Evolutionary conservation across 2,113 vertebrate genomes (phyloP), one percentile per base, ranked within the genome.

Genomic region (Cyanoderma ruficeps): DNA sequence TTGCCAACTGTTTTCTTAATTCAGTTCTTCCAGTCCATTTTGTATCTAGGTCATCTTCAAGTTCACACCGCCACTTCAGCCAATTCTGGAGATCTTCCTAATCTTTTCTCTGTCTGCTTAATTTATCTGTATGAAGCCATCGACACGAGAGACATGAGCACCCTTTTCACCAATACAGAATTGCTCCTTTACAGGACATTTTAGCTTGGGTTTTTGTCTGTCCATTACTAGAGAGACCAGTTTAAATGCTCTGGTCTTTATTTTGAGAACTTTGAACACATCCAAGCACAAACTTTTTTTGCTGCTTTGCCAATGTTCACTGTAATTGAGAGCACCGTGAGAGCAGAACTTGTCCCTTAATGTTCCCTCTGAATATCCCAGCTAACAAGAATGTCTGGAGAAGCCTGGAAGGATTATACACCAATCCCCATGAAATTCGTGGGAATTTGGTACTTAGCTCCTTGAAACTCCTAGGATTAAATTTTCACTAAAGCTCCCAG

Each of bases 401-500:
- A 71, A 82, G 77, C 53, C 81, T 50, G 27, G 61, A 59, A 75
- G 91, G 89, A 95, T 96, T 94, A 93, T 53, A 60, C 0, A 0
- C 46, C 84, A 52, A 87, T 84, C 91, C 89, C 81, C 95, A 86
- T 69, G 78, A 93, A 94, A 93, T 93, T 61, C 42, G 59, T 52
- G 78, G 55, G 94, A 94, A 87, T 83, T 85, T 80, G 70, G 84
- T 96, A 55, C 65, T 78, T 44, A 93, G 64, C 71, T 93, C 80
- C 80, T 83, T 63, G 71, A 77, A 90, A 77, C 88, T 77, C 64
- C 42, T 9, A 30, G 88, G 80, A 83, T 90, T 72, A 90, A 83
- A 70, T 50, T 42, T 42, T 70, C 64, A 30, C 42, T 28, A 37
- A 42, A 63, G 64, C 33, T 56, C 56, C 71, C 27, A 13, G 63